Conservation (phyloP, 2,113 vertebrate species). For the Lophura nycthemera region DNA sequence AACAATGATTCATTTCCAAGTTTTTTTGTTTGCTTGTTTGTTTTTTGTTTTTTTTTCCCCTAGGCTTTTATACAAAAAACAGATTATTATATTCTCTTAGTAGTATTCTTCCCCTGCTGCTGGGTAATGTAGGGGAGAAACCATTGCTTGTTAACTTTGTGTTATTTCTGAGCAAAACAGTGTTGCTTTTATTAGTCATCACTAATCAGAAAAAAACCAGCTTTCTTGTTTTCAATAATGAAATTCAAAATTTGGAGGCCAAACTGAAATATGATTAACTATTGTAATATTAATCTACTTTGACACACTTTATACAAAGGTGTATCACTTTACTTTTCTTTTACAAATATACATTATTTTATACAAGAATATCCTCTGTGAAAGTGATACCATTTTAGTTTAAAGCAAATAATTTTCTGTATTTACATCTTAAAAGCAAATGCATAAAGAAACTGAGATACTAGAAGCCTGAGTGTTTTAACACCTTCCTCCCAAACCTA, state of each 20-base stretch:
- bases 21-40: too few species aligned
- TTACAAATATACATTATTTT: not conserved
- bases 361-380: not conserved
- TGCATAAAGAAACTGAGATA: not conserved
- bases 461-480: not conserved
- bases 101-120: not conserved
- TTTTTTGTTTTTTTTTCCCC: too few species aligned
- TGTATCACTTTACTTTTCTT: not conserved
- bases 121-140: not conserved
- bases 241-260: constrained; percentile 2
- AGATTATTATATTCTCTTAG: not conserved
- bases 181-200: not conserved
- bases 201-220: not conserved
- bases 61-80: not conserved
- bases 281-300: constrained; percentile 31
- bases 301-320: not conserved
- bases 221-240: not conserved
- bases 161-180: not conserved
- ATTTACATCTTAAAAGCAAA: not conserved
- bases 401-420: not conserved
- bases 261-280: constrained; percentile 11
- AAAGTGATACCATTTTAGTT: not conserved
- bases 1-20: not conserved
- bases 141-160: not conserved
- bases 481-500: not conserved